Conservation (phyloP, 2,888 invertebrate species). For the Caradrina kadenii region DNA sequence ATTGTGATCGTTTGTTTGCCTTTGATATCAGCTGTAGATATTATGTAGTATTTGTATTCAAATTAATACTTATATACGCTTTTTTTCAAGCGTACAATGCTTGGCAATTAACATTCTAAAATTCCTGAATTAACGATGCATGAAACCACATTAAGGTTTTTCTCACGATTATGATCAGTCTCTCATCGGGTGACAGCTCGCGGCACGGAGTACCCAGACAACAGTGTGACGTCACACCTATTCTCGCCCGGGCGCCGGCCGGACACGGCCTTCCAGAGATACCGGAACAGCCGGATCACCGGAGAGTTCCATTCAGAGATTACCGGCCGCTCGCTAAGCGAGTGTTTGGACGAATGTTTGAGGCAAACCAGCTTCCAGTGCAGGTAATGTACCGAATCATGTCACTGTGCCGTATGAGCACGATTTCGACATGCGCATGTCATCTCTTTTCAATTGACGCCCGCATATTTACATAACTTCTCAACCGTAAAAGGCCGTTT, state of each 20-base stretch:
- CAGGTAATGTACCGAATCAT: constrained; percentile 88
- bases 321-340: constrained; percentile 96
- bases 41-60: constrained; percentile 18
- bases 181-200: constrained; percentile 93
- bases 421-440: constrained; percentile 56
- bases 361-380: constrained; percentile 97
- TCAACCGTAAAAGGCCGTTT: constrained; percentile 54
- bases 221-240: constrained; percentile 95
- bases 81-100: constrained; percentile 35
- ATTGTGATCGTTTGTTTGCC: constrained; percentile 46
- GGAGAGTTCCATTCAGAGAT: constrained; percentile 97
- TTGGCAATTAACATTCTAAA: constrained; percentile 48
- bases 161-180: constrained; percentile 88
- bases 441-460: constrained; percentile 57
- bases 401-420: constrained; percentile 61
- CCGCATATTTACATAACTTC: constrained; percentile 61
- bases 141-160: constrained; percentile 84
- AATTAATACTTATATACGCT: constrained; percentile 19
- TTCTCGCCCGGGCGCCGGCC: constrained; percentile 95
- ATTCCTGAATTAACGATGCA: constrained; percentile 67
- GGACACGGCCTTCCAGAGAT: constrained; percentile 97
- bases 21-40: constrained; percentile 43
- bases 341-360: constrained; percentile 97
- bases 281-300: constrained; percentile 95
- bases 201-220: constrained; percentile 97